phyloP scores from a whole-genome alignment of 2,888 invertebrate genomes.

The Incurvaria masculella region DNA sequence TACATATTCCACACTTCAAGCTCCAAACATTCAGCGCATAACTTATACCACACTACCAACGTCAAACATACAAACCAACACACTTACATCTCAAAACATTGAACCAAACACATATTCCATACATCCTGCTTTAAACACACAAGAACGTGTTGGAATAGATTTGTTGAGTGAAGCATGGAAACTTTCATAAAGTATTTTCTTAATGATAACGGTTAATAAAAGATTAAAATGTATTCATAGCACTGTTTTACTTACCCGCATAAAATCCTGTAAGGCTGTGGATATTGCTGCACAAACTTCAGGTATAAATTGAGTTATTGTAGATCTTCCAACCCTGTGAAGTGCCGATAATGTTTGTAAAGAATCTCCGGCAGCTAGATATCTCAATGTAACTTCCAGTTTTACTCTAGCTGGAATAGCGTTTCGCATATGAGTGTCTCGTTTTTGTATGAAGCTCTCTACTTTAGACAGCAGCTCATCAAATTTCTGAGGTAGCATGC shows the following conservation, averaged over 20 bases:
- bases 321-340: conserved; percentile 10
- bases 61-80: too few relatives aligned
- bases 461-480: neutral
- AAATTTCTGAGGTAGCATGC: conserved; percentile 2
- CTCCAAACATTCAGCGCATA: too few relatives aligned
- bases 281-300: too few relatives aligned
- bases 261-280: too few relatives aligned
- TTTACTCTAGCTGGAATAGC: conserved; percentile 9
- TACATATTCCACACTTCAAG: too few relatives aligned
- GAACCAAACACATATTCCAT: too few relatives aligned
- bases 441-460: conserved; percentile 5
- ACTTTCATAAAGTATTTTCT: neutral
- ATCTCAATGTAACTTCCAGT: conserved; percentile 11
- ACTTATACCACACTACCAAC: too few relatives aligned
- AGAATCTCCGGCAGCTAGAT: conserved; percentile 12
- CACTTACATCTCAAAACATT: too few relatives aligned
- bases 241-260: neutral
- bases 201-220: neutral
- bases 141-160: neutral
- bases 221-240: neutral
- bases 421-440: conserved; percentile 8
- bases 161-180: neutral
- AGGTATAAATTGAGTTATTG: conserved; percentile 9
- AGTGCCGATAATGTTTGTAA: conserved; percentile 10
- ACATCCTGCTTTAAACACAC: neutral